A percentile compares a stretch with the other conserved stretches of the same genome.
Evolutionary conservation across 2,888 invertebrate genomes (phyloP).

Genomic region (Caenorhabditis becei): DNA sequence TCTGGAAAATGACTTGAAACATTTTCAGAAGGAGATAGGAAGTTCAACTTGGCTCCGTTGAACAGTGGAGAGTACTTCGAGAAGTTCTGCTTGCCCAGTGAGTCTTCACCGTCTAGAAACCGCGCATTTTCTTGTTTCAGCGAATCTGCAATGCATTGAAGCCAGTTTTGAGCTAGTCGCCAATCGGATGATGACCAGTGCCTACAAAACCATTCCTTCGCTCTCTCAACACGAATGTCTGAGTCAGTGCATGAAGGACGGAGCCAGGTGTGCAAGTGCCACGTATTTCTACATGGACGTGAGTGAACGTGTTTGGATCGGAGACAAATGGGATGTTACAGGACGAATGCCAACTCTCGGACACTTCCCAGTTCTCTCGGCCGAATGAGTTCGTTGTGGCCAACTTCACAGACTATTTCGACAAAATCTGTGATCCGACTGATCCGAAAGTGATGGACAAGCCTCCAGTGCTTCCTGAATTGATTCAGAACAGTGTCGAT

Average conservation of each 20-base stretch:
- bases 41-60: constrained; percentile 73
- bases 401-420: constrained; percentile 78
- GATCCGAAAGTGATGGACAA: constrained; percentile 50
- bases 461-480: constrained; percentile 20
- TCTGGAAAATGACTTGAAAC: too few relatives aligned
- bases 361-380: constrained; percentile 73
- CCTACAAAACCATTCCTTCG: constrained; percentile 68
- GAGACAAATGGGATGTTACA: constrained; percentile 61
- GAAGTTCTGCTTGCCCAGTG: constrained; percentile 77
- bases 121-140: constrained; percentile 43
- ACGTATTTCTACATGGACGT: constrained; percentile 73
- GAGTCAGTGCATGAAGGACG: constrained; percentile 73
- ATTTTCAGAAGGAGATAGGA: constrained; percentile 55
- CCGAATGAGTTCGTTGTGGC: constrained; percentile 75
- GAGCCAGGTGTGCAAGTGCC: constrained; percentile 80
- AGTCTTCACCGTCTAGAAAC: constrained; percentile 17
- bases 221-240: constrained; percentile 73
- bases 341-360: constrained; percentile 79
- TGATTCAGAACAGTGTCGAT: constrained; percentile 42
- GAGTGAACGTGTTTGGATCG: neutral
- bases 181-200: constrained; percentile 71
- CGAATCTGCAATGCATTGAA: constrained; percentile 74
- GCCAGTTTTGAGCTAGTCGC: constrained; percentile 77
- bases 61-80: constrained; percentile 78
- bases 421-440: constrained; percentile 71